Conservation (phyloP, 1,140 invertebrate species). For the Sycobia sp. region DNA sequence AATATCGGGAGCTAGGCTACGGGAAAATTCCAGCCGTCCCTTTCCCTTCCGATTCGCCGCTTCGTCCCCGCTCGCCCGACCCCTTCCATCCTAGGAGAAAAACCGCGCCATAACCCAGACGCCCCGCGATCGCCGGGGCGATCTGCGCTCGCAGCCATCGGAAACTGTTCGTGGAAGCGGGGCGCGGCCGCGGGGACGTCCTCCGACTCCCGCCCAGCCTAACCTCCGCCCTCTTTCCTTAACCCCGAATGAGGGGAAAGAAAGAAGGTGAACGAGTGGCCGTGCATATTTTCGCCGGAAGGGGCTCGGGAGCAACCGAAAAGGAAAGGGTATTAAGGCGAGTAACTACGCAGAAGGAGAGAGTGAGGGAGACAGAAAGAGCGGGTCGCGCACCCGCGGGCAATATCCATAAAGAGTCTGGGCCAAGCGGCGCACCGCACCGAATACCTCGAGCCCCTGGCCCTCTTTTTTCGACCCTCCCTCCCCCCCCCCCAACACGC, state of each 20-base stretch:
- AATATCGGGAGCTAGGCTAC: slow-evolving; percentile 27
- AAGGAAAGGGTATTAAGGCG: slow-evolving; percentile 24
- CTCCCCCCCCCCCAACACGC: background rate
- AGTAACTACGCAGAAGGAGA: slow-evolving; percentile 15
- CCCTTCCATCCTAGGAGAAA: background rate
- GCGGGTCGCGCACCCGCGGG: slow-evolving; percentile 17
- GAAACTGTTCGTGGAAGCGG: slow-evolving; percentile 16
- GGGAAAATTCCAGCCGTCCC: background rate
- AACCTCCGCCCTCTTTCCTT: slow-evolving; percentile 1
- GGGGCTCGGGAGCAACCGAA: background rate
- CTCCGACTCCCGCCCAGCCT: background rate
- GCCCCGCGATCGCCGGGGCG: slow-evolving; percentile 16
- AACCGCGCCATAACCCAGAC: background rate
- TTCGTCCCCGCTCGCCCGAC: background rate
- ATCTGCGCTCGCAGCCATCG: slow-evolving; percentile 15
- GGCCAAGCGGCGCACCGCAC: background rate
- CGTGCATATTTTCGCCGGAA: slow-evolving; percentile 29
- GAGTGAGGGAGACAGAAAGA: slow-evolving; percentile 20
- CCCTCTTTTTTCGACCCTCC: background rate
- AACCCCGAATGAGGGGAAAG: background rate
- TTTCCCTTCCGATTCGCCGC: background rate
- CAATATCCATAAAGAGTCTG: slow-evolving; percentile 33
- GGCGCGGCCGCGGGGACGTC: background rate
- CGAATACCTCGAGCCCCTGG: background rate
- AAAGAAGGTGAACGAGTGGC: slow-evolving; percentile 14